Evolutionary conservation across 2,888 invertebrate species (phyloP), one percentile per base, ranked within the genome.

Genomic region (Protonemura montana): DNA sequence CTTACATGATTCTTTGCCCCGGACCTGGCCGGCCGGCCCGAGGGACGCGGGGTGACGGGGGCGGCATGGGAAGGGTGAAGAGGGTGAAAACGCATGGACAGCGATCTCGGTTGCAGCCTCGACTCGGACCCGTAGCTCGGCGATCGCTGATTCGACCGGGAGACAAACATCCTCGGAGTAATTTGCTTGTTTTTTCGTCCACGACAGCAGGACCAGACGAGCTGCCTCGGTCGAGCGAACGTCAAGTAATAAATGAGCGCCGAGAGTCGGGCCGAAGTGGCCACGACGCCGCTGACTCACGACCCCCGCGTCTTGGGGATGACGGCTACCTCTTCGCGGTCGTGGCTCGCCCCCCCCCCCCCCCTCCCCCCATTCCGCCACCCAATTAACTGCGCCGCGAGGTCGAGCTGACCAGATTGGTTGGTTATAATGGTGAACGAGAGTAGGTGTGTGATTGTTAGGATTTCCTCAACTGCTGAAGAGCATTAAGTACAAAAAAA

Each of bases 121-220:
- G n/a, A n/a, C 28, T 78, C 78, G 78, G 78, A 26, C 5, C 3
- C 26, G n/a, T n/a, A n/a, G n/a, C n/a, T n/a, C n/a, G n/a, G 28
- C 28, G 81, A 81, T 81, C 81, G 81, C 81, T 81, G 81, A 81
- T 81, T 30, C 81, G n/a, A 10, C n/a, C 26, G 28, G n/a, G 26
- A 81, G 28, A 27, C 28, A 27, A 81, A 81, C 26, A 27, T n/a
- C 81, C 2, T n/a, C n/a, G 81, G 81, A n/a, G 81, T 81, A 81
- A 81, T 81, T 81, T 81, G 81, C 29, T 81, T 81, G 81, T 81
- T 81, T 81, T 81, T 30, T 59, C 59, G 59, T 59, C 59, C 59
- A 59, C 59, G 59, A 59, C 59, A 59, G 59, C 59, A 59, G 13
- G 59, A 13, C 59, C 16, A 21, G 59, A 21, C 59, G 59, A 10